Evolutionary conservation across 2,888 invertebrate species (phyloP).

Genomic region (Lasioglossum zephyrum): DNA sequence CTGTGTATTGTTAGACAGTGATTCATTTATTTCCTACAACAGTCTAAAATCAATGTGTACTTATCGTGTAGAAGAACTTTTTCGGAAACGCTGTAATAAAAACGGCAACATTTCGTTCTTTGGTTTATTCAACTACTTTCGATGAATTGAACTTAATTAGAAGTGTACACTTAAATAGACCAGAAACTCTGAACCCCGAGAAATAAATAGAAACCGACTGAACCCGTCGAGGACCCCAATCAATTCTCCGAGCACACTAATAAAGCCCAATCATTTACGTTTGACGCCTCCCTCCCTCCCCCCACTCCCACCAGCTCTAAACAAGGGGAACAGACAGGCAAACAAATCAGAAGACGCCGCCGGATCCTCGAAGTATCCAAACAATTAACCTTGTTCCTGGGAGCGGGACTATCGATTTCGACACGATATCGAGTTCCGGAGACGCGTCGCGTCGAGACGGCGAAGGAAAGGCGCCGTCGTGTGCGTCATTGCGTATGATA

Average conservation of each 20-base stretch:
- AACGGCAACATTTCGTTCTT: background rate
- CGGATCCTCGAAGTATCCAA: background rate
- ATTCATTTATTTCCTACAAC: too few relatives aligned
- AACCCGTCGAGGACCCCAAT: background rate
- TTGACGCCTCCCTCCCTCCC: background rate
- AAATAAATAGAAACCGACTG: constrained; percentile 1
- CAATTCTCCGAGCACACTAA: background rate
- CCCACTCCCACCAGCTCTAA: background rate
- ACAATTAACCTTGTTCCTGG: constrained; percentile 15
- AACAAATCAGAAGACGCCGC: constrained; percentile 5
- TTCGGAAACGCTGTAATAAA: background rate
- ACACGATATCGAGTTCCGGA: background rate
- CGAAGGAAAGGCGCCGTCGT: constrained; percentile 42
- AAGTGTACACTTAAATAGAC: background rate
- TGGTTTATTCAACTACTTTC: background rate
- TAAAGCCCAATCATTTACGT: constrained; percentile 1
- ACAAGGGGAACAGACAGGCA: background rate
- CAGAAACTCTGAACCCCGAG: background rate
- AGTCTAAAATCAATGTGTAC: too few relatives aligned
- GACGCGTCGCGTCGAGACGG: constrained; percentile 5
- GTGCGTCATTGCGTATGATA: constrained; percentile 57
- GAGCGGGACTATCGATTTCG: constrained; percentile 23
- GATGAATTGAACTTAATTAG: background rate
- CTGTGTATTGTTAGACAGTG: too few relatives aligned
- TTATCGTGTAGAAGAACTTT: background rate